Conservation (phyloP, 2,888 invertebrate genomes). For the Diarsia rubi region DNA sequence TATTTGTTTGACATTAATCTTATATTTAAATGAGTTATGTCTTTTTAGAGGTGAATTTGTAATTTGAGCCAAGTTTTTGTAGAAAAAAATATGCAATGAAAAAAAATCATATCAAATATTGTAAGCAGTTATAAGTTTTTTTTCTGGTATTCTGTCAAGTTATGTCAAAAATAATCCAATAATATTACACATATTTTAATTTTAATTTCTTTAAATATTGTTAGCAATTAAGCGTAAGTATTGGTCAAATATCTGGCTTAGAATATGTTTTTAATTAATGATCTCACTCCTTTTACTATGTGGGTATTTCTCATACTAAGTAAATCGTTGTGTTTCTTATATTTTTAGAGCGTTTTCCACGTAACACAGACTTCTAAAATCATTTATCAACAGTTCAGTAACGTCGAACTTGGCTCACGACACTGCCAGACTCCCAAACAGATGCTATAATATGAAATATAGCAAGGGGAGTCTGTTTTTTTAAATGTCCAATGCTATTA, state of each 20-base stretch:
- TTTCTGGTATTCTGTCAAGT: too few relatives aligned
- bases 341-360: neutral
- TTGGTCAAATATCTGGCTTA: neutral
- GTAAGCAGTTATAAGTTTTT: too few relatives aligned
- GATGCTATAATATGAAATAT: slow-evolving; percentile 42
- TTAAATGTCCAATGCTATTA: slow-evolving; percentile 28
- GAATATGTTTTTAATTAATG: neutral
- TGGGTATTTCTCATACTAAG: neutral
- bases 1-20: slow-evolving; percentile 55
- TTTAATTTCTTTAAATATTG: neutral
- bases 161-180: neutral
- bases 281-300: neutral
- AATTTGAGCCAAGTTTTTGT: slow-evolving; percentile 15
- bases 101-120: neutral
- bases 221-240: neutral
- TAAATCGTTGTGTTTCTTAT: neutral
- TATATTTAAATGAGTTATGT: slow-evolving; percentile 37
- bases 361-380: neutral
- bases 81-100: neutral
- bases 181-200: neutral
- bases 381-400: neutral
- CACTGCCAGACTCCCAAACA: slow-evolving; percentile 36
- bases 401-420: slow-evolving; percentile 29
- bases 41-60: neutral
- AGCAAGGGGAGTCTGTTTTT: slow-evolving; percentile 36